Percentiles rank a stretch among this genome's conserved stretches.
These are phyloP conservation scores for Polypterus senegalus DNA, from an alignment of 2,113 vertebrate species.

Conservation along the genomic window DNA sequence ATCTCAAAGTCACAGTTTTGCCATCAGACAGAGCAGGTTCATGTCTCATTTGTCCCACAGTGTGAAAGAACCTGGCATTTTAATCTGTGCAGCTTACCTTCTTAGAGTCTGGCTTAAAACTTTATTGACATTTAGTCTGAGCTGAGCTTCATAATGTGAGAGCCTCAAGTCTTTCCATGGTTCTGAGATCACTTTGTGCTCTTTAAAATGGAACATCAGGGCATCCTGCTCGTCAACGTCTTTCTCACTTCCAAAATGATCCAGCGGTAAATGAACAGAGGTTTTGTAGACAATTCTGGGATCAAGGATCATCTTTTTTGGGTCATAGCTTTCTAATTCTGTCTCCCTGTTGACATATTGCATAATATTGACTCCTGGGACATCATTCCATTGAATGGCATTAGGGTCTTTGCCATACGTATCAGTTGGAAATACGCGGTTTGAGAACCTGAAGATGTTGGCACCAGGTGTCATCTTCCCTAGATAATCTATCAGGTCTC, in stretches of 20 bases:
- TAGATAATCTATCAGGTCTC: background rate
- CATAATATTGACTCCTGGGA: slow-evolving; percentile 6
- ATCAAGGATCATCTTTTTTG: slow-evolving; percentile 36
- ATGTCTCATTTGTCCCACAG: too few species aligned
- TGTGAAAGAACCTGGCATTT: too few species aligned
- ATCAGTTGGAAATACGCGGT: slow-evolving; percentile 14
- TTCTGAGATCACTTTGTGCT: background rate
- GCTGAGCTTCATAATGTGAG: too few species aligned
- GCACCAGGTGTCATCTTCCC: slow-evolving; percentile 6
- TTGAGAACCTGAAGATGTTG: slow-evolving; percentile 11
- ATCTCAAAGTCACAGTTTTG: too few species aligned
- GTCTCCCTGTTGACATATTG: slow-evolving; percentile 11
- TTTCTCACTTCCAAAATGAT: slow-evolving; percentile 10
- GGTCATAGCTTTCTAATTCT: slow-evolving; percentile 13
- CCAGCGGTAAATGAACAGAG: slow-evolving; percentile 34
- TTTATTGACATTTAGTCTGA: too few species aligned
- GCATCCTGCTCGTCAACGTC: slow-evolving; percentile 28
- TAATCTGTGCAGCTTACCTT: too few species aligned
- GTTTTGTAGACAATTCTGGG: slow-evolving; percentile 36
- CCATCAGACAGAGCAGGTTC: too few species aligned
- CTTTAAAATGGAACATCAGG: slow-evolving; percentile 31
- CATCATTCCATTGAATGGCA: background rate
- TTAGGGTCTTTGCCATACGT: background rate
- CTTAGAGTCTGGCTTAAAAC: too few species aligned
- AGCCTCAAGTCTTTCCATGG: too few species aligned